These are phyloP conservation scores for Otus sunia DNA, from an alignment of 2,113 vertebrate genomes.

Conservation along the genomic window DNA sequence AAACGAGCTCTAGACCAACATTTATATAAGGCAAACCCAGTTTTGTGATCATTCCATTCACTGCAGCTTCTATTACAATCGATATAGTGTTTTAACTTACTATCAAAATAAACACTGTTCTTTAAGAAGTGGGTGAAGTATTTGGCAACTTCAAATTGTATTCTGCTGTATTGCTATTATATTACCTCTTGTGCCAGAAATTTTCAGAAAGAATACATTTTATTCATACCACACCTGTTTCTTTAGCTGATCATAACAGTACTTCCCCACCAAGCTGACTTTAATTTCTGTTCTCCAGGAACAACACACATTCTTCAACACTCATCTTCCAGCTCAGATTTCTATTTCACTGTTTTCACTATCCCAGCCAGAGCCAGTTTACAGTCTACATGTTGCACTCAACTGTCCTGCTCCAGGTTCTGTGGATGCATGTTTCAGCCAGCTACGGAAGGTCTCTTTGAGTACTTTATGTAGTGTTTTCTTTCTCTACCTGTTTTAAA, in stretches of 20 bases:
- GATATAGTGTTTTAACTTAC: not conserved
- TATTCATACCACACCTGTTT: not conserved
- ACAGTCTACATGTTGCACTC: not conserved
- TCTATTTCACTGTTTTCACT: not conserved
- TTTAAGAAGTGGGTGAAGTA: not conserved
- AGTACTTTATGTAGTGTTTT: not conserved
- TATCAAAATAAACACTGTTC: not conserved
- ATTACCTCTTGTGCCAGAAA: not conserved
- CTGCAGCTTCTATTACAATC: not conserved
- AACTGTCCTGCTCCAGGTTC: not conserved
- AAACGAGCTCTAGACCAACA: not conserved
- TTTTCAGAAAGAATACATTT: not conserved
- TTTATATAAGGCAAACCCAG: not conserved
- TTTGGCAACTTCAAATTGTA: not conserved
- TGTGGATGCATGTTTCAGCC: not conserved
- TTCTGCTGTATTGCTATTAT: not conserved
- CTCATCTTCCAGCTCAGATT: not conserved
- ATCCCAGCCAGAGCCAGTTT: not conserved
- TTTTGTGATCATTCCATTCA: not conserved
- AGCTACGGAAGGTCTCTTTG: not conserved
- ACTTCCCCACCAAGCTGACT: not conserved
- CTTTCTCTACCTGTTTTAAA: not conserved
- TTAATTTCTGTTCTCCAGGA: not conserved
- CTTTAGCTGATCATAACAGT: not conserved
- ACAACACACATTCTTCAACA: not conserved